phyloP scores from a whole-genome alignment of 2,113 vertebrate species.

The Campylorhamphus procurvoides region DNA sequence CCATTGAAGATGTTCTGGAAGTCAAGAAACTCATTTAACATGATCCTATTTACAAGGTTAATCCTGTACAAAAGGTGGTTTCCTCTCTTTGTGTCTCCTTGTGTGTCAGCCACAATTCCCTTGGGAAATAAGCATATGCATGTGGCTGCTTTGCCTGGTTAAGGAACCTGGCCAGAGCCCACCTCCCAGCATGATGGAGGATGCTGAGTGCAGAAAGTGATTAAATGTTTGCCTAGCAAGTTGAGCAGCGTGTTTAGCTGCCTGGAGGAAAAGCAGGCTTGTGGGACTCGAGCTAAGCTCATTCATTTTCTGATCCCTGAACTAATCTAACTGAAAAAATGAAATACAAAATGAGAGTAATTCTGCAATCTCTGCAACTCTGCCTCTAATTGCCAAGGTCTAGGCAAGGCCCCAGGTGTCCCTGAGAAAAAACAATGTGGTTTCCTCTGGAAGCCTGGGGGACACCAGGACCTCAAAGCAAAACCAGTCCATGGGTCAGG shows the following conservation, averaged over 20 bases:
- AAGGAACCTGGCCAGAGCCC: neutral
- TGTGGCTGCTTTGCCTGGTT: neutral
- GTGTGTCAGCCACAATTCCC: rapidly evolving
- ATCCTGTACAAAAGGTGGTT: neutral
- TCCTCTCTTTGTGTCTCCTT: neutral
- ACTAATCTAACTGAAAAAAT: conserved; percentile 35
- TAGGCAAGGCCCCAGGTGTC: neutral
- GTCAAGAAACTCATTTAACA: neutral
- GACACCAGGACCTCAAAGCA: neutral
- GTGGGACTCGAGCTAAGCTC: conserved; percentile 21
- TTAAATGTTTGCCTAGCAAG: conserved; percentile 47
- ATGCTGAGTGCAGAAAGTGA: conserved; percentile 20
- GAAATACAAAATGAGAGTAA: neutral
- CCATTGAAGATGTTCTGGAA: neutral
- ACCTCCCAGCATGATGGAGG: neutral
- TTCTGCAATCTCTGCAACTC: conserved; percentile 9
- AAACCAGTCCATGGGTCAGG: neutral
- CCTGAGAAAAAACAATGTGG: neutral
- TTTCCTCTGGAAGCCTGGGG: neutral
- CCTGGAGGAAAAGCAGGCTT: conserved; percentile 41
- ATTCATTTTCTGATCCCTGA: conserved; percentile 56
- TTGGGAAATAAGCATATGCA: neutral
- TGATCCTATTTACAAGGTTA: neutral
- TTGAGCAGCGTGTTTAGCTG: neutral
- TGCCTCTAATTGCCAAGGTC: neutral